phyloP scores from a whole-genome alignment of 23 tunicate species.

The Trididemnum clinides region DNA sequence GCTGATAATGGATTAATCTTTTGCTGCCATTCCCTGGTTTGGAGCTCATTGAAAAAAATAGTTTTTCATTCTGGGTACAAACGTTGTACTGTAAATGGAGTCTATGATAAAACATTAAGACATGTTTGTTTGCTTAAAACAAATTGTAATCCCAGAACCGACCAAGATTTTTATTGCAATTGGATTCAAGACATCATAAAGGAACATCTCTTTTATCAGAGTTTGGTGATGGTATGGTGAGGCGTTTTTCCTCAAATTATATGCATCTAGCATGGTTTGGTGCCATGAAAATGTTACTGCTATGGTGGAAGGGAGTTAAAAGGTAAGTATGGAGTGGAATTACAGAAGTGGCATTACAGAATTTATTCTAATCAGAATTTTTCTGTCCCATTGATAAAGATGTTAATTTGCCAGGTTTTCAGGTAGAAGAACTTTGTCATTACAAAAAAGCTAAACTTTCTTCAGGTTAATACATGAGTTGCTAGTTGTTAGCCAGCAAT shows the following conservation, averaged over 20 bases:
- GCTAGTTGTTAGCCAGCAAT: too few species aligned
- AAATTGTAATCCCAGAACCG: conserved; percentile 2
- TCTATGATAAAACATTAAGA: neutral
- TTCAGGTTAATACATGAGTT: too few species aligned
- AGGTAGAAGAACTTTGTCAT: too few species aligned
- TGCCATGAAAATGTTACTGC: conserved; percentile 37
- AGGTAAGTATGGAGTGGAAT: conserved; percentile 16
- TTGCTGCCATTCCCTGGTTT: conserved; percentile 55
- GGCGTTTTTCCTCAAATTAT: conserved; percentile 39
- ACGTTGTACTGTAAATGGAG: conserved; percentile 42
- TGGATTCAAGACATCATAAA: conserved; percentile 36
- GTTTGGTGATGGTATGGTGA: conserved; percentile 39
- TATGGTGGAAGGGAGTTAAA: conserved; percentile 56
- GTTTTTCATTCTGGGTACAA: conserved; percentile 52
- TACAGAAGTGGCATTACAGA: too few species aligned
- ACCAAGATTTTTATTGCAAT: conserved; percentile 22
- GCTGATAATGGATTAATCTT: conserved; percentile 18
- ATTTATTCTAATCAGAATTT: too few species aligned
- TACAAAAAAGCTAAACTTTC: too few species aligned
- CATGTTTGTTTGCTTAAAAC: conserved; percentile 19
- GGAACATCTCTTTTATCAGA: conserved; percentile 28
- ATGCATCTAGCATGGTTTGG: conserved; percentile 67
- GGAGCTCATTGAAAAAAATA: conserved; percentile 33
- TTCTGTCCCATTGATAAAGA: too few species aligned
- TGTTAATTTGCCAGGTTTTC: too few species aligned